A percentile compares a stretch with the other conserved stretches of the same genome.
phyloP scores from a whole-genome alignment of 1,140 invertebrate species.

The Macrosteles quadrilineatus region DNA sequence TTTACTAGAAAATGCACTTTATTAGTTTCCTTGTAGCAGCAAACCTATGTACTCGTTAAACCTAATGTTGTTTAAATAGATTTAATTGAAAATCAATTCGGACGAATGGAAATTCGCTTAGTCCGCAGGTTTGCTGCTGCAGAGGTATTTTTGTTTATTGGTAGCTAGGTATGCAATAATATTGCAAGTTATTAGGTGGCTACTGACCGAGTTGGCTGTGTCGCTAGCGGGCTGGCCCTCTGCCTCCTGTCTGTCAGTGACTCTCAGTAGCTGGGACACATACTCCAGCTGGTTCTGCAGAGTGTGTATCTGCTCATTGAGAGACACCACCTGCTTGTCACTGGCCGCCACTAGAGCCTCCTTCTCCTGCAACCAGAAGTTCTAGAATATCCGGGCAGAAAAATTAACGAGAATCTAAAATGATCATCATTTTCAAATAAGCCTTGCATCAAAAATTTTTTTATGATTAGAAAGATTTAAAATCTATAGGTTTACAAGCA shows the following conservation, averaged over 20 bases:
- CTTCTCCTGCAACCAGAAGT: slow-evolving; percentile 28
- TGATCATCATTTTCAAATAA: not conserved
- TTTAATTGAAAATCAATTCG: no score
- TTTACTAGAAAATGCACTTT: no score
- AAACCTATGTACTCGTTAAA: no score
- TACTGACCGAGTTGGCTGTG: not conserved
- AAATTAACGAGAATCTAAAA: not conserved
- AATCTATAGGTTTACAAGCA: no score
- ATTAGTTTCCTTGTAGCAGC: no score
- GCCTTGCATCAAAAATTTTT: not conserved
- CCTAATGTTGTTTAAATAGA: no score
- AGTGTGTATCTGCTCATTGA: slow-evolving; percentile 37
- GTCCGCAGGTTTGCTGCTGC: no score
- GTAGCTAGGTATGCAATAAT: no score
- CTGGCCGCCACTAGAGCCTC: slow-evolving; percentile 24
- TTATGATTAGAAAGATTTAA: not conserved
- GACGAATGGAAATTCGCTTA: no score
- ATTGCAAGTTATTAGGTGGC: no score
- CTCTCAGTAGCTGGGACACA: slow-evolving; percentile 39
- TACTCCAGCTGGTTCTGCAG: slow-evolving; percentile 41
- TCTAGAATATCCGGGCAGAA: no score
- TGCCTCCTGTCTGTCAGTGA: slow-evolving; percentile 39
- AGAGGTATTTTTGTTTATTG: no score
- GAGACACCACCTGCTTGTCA: slow-evolving; percentile 27
- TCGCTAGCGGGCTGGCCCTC: slow-evolving; percentile 39